These are phyloP conservation scores for Cephus nigrinus DNA, from an alignment of 2,888 invertebrate species.

Conservation along the genomic window DNA sequence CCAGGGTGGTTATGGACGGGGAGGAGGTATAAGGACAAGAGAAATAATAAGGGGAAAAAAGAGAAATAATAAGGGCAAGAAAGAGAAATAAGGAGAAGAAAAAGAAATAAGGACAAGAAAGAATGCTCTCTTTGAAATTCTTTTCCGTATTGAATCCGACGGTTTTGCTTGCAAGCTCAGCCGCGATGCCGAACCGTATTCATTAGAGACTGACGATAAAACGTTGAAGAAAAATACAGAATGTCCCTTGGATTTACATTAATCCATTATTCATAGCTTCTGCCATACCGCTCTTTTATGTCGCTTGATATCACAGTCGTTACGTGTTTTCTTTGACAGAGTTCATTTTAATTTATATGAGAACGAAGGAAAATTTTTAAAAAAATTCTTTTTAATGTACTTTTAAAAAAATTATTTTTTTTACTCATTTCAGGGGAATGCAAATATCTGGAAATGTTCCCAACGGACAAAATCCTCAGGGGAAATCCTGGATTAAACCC, in stretches of 20 bases:
- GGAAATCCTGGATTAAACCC: conserved; percentile 69
- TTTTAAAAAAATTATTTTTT: too few relatives aligned
- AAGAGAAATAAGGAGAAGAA: background rate
- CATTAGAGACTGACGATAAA: background rate
- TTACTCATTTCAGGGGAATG: conserved; percentile 67
- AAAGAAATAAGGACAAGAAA: too few relatives aligned
- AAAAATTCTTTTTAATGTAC: conserved; percentile 25
- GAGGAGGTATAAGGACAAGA: background rate
- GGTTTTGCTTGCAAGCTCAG: background rate
- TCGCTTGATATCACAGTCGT: background rate
- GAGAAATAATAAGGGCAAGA: too few relatives aligned
- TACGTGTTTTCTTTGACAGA: background rate
- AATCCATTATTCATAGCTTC: background rate
- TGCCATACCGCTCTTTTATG: background rate
- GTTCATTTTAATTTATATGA: background rate
- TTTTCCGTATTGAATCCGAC: background rate
- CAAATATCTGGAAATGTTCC: conserved; percentile 74
- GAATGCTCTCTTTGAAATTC: background rate
- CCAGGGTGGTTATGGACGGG: background rate
- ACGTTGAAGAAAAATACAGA: background rate
- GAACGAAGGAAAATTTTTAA: background rate
- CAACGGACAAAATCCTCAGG: conserved; percentile 67
- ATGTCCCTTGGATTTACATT: background rate
- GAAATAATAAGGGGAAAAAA: background rate
- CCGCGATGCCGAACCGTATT: background rate